Conservation (phyloP, 2,113 vertebrate species). For the Danionella cerebrum region DNA sequence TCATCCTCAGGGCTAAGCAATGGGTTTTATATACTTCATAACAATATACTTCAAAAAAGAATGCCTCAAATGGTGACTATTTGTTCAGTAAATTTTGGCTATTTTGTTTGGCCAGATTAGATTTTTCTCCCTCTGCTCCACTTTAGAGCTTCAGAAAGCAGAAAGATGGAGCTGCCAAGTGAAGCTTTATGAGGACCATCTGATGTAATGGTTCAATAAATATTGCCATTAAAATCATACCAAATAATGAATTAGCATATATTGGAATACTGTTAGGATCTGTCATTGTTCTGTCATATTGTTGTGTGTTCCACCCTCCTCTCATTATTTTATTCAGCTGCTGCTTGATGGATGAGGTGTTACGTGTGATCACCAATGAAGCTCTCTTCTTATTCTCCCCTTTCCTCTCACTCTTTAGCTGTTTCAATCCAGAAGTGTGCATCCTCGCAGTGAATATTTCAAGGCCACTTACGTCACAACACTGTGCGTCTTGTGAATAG, state of each 20-base stretch:
- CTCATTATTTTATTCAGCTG: too few relatives aligned
- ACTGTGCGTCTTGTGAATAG: too few relatives aligned
- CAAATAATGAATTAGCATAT: slow-evolving; percentile 53
- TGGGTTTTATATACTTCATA: not conserved
- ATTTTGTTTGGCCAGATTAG: slow-evolving; percentile 53
- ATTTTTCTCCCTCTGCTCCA: slow-evolving; percentile 55
- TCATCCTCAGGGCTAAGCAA: not conserved
- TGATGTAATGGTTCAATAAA: slow-evolving; percentile 73
- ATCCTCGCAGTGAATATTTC: too few relatives aligned
- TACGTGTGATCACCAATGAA: too few relatives aligned
- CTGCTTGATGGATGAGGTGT: too few relatives aligned
- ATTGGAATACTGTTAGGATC: too few relatives aligned
- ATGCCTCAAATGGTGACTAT: slow-evolving; percentile 47
- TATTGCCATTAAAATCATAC: slow-evolving; percentile 57
- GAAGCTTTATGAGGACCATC: slow-evolving; percentile 66
- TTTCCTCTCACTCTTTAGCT: too few relatives aligned
- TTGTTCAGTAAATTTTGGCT: slow-evolving; percentile 52
- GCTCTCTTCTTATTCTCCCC: too few relatives aligned
- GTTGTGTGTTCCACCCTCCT: too few relatives aligned
- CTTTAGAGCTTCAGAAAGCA: slow-evolving; percentile 60
- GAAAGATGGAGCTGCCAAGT: slow-evolving; percentile 59
- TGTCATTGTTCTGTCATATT: too few relatives aligned
- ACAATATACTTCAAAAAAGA: not conserved
- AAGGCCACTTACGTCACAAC: too few relatives aligned
- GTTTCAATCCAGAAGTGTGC: too few relatives aligned